phyloP scores from a whole-genome alignment of 2,797 vertebrate species.

The Xyrichtys novacula region DNA sequence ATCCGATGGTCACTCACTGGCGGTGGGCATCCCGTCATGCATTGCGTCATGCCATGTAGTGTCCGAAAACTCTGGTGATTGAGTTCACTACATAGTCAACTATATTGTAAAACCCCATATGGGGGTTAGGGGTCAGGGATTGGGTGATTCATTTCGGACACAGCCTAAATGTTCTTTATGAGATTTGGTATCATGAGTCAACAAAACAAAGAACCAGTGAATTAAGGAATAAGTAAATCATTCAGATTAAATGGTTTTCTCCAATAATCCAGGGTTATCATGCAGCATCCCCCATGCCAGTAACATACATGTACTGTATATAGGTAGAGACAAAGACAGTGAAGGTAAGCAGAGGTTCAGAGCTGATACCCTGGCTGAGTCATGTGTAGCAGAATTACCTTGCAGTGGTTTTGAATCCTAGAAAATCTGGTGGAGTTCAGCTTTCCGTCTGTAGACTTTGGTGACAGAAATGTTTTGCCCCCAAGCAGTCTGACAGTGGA shows the following conservation, averaged over 20 bases:
- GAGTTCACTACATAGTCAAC: too few species aligned
- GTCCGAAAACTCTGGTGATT: too few species aligned
- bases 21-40: too few species aligned
- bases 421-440: constrained; percentile 23
- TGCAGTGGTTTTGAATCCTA: constrained; percentile 8
- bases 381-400: constrained; percentile 19
- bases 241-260: background rate
- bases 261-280: too few species aligned
- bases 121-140: too few species aligned
- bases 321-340: background rate
- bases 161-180: too few species aligned
- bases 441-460: constrained; percentile 25
- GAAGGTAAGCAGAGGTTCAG: background rate
- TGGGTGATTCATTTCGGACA: too few species aligned
- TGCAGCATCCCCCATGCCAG: too few species aligned
- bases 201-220: background rate
- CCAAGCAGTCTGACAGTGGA: constrained; percentile 14
- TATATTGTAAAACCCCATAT: too few species aligned
- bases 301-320: too few species aligned
- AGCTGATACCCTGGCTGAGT: background rate
- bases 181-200: background rate
- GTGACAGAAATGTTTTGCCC: constrained; percentile 20
- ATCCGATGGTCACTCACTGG: too few species aligned
- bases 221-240: background rate
- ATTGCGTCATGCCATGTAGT: too few species aligned